phyloP scores from a whole-genome alignment of 2,797 vertebrate species.

The Eptatretus atami region DNA sequence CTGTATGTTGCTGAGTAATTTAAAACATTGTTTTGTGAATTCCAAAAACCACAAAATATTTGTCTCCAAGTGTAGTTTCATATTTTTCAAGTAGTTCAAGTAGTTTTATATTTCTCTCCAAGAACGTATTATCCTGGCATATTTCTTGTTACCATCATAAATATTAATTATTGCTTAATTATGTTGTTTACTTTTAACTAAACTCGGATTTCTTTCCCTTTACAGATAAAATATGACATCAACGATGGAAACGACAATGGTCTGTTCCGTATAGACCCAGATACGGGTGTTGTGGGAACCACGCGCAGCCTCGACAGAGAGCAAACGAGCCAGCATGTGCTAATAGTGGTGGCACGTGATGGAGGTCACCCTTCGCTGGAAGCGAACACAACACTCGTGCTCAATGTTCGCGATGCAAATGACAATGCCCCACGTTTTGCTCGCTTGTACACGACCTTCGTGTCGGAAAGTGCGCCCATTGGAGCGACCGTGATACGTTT shows the following conservation, averaged over 20 bases:
- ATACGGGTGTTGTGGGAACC: conserved; percentile 53
- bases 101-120: too few species aligned
- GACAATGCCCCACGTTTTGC: conserved; percentile 85
- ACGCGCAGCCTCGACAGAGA: conserved; percentile 51
- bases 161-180: too few species aligned
- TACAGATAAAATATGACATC: conserved; percentile 29
- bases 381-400: conserved; percentile 30
- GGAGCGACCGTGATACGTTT: conserved; percentile 59
- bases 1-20: too few species aligned
- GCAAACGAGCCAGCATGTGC: conserved; percentile 26
- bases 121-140: too few species aligned
- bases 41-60: too few species aligned
- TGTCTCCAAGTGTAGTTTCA: too few species aligned
- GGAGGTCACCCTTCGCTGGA: conserved; percentile 37
- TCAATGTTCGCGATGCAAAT: conserved; percentile 61
- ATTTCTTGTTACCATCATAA: too few species aligned
- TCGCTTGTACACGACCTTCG: conserved; percentile 66
- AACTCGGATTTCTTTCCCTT: too few species aligned
- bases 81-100: too few species aligned
- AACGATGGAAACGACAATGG: conserved; percentile 45
- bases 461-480: conserved; percentile 63
- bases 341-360: conserved; percentile 50
- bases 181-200: too few species aligned
- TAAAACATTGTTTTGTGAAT: too few species aligned
- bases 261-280: conserved; percentile 45